phyloP scores from a whole-genome alignment of 2,888 invertebrate genomes.

The Eremobia ochroleuca region DNA sequence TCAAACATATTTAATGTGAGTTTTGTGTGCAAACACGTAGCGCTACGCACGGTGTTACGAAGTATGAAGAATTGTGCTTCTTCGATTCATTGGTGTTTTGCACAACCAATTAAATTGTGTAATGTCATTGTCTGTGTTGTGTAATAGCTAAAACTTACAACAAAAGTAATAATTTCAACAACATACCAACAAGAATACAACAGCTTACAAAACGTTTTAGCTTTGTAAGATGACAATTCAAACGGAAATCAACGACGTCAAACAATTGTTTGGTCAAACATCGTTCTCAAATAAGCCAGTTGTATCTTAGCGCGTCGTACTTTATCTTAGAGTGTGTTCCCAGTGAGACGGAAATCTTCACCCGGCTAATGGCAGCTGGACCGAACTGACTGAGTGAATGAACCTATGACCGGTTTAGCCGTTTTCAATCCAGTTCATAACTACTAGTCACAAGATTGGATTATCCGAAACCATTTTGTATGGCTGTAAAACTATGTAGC shows the following conservation, averaged over 20 bases:
- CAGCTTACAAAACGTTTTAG: slow-evolving; percentile 42
- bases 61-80: too few species aligned
- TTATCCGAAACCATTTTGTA: slow-evolving; percentile 68
- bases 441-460: slow-evolving; percentile 65
- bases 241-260: slow-evolving; percentile 58
- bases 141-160: not conserved
- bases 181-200: slow-evolving; percentile 26
- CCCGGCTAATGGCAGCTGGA: slow-evolving; percentile 70
- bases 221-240: slow-evolving; percentile 35
- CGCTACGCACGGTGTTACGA: not conserved
- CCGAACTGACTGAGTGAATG: slow-evolving; percentile 72
- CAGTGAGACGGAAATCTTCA: slow-evolving; percentile 65
- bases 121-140: not conserved
- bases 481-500: slow-evolving; percentile 59
- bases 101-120: not conserved
- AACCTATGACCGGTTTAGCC: slow-evolving; percentile 74
- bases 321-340: slow-evolving; percentile 46
- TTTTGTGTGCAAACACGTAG: slow-evolving; percentile 4
- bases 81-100: not conserved
- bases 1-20: slow-evolving; percentile 26
- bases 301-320: slow-evolving; percentile 52
- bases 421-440: slow-evolving; percentile 71
- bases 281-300: slow-evolving; percentile 54
- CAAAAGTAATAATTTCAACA: slow-evolving; percentile 10
- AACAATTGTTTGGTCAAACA: slow-evolving; percentile 54